phyloP scores from a whole-genome alignment of 2,113 vertebrate species.

The Phyllopteryx taeniolatus region DNA sequence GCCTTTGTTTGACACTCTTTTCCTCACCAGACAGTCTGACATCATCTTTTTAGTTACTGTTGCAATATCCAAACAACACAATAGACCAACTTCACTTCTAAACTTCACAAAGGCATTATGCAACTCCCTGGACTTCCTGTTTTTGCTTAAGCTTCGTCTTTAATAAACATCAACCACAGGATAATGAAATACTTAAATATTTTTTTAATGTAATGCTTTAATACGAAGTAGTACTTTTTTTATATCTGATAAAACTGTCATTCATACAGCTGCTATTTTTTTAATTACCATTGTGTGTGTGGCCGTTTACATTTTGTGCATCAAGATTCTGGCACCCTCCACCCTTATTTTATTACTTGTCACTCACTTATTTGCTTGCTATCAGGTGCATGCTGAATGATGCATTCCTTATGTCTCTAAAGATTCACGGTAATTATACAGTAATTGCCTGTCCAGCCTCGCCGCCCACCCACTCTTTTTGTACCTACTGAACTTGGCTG shows the following conservation, averaged over 20 bases:
- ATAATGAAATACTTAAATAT: conserved; percentile 25
- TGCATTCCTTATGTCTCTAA: conserved; percentile 38
- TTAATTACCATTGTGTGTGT: background rate
- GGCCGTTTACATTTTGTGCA: background rate
- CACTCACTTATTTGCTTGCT: conserved; percentile 42
- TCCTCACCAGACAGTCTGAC: conserved; percentile 21
- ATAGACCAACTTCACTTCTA: conserved; percentile 9
- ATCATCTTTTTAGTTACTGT: conserved; percentile 22
- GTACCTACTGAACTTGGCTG: conserved; percentile 2
- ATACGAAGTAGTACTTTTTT: conserved; percentile 11
- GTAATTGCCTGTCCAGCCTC: conserved; percentile 49
- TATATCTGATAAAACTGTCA: background rate
- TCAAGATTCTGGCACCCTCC: conserved; percentile 19
- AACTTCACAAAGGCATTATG: conserved; percentile 2
- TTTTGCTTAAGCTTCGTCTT: conserved; percentile 29
- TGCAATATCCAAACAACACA: conserved; percentile 26
- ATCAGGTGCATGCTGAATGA: conserved; percentile 52
- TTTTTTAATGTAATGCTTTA: conserved; percentile 18
- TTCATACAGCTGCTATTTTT: conserved; percentile 1
- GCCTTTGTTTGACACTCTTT: background rate
- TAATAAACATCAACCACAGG: conserved; percentile 17
- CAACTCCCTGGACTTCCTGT: conserved; percentile 35
- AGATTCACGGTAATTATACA: conserved; percentile 38
- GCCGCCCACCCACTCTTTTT: conserved; percentile 17
- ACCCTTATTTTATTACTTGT: conserved; percentile 52